Evolutionary conservation across 1,140 invertebrate genomes (phyloP), one percentile per base, ranked within the genome.

Genomic region (Heliconius himera): DNA sequence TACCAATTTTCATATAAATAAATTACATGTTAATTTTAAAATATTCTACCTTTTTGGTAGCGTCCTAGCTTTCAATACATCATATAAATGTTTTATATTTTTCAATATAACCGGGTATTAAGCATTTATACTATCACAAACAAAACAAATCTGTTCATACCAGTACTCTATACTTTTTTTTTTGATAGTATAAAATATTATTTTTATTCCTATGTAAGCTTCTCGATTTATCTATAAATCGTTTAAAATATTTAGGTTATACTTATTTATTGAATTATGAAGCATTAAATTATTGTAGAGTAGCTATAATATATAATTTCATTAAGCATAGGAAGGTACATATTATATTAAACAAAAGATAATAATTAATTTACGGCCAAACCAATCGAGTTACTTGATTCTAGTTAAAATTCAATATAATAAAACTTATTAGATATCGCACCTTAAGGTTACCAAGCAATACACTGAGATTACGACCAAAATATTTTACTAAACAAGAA

Each of bases 11-110:
- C 26, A 29, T 66, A 66, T 66, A 66, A 66, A 66, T 66, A 83
- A 79, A 66, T 66, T 71, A 74, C 66, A 78, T 51, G 84, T 84
- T 70, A 77, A 77, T 85, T 83, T 66, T 85, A 87, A 88, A 86
- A 84, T 88, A 89, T 82, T 81, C 88, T 88, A 89, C 74, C 81
- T 91, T 89, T 92, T 92, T 92, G 90, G 90, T 90, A 91, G 89
- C 81, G 80, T 91, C 90, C 90, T 92, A 92, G 89, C 90, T 89
- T 90, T 78, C 80, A 80, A 78, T 80, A 82, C 70, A 81, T 66
- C 26, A 60, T 60, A 60, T 60, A 60, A 11, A 60, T 18, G n/a
- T 6, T 66, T 66, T 26, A 29, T 3, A 29, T 66, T 29, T 66
- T 66, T 29, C 13, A 66, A 13, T 29, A 13, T 66, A 29, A 66